Evolutionary conservation across 2,797 vertebrate genomes (phyloP).

Genomic region (Hapalemur alaotrensis): DNA sequence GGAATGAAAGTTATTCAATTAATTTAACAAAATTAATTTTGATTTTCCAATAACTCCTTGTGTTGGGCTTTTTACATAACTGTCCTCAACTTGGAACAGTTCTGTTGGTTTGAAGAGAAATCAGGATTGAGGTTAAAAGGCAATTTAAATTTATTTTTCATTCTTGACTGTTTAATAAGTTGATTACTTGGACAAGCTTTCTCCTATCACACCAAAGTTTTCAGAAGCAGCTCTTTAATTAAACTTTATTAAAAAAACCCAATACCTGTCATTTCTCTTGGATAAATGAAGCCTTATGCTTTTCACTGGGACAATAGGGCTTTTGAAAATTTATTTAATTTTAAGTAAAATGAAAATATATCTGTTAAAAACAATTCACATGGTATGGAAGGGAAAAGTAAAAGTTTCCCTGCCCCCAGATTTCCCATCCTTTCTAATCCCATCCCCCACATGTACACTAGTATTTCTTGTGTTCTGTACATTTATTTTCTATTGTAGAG

Average conservation of each 20-base stretch:
- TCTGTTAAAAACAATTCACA: neutral
- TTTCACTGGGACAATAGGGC: neutral
- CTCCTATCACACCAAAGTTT: neutral
- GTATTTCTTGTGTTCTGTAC: neutral
- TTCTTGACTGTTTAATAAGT: neutral
- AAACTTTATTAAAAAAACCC: neutral
- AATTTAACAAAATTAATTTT: conserved; percentile 38
- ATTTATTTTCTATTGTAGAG: neutral
- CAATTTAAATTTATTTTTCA: conserved; percentile 19
- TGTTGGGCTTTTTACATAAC: neutral
- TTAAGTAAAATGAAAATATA: neutral
- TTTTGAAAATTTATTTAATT: neutral
- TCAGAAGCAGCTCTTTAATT: conserved; percentile 6
- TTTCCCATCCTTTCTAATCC: neutral
- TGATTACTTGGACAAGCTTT: neutral
- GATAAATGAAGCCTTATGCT: neutral
- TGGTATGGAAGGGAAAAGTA: neutral
- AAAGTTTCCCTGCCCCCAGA: neutral
- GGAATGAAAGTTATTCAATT: neutral
- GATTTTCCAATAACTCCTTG: conserved; percentile 21
- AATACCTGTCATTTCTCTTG: neutral
- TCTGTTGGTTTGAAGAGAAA: conserved; percentile 12
- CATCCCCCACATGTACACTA: neutral
- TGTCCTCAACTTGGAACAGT: neutral
- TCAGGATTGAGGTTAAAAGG: neutral